Evolutionary conservation across 1,140 invertebrate species (phyloP).

Genomic region (Dendrolimus punctatus): DNA sequence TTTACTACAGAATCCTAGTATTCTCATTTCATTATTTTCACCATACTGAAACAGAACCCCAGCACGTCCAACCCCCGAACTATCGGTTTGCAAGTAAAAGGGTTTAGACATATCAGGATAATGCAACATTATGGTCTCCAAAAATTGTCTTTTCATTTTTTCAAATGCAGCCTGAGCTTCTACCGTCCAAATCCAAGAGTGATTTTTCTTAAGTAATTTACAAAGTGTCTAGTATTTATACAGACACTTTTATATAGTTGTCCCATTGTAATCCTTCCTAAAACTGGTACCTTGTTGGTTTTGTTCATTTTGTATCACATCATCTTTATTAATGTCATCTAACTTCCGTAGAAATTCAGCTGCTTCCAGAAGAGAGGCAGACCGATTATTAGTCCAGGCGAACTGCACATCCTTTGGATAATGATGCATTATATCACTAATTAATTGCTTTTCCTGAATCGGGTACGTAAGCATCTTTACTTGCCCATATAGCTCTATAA

Average conservation of each 20-base stretch:
- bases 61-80: too few relatives aligned
- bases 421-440: conserved; percentile 1
- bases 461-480: background rate
- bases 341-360: background rate
- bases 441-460: background rate
- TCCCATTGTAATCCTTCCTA: too few relatives aligned
- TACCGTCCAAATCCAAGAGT: background rate
- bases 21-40: background rate
- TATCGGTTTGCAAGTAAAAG: too few relatives aligned
- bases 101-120: too few relatives aligned
- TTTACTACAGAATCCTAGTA: conserved; percentile 23
- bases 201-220: too few relatives aligned
- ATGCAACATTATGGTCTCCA: too few relatives aligned
- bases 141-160: background rate
- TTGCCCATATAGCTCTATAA: background rate
- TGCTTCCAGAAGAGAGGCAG: background rate
- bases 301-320: too few relatives aligned
- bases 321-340: background rate
- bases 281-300: background rate
- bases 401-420: background rate
- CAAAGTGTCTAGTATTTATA: too few relatives aligned
- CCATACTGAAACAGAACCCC: too few relatives aligned
- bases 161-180: background rate
- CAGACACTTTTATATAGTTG: too few relatives aligned
- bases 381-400: background rate